Conservation (phyloP, 2,888 invertebrate species). For the Noctuana brunneofusca region DNA sequence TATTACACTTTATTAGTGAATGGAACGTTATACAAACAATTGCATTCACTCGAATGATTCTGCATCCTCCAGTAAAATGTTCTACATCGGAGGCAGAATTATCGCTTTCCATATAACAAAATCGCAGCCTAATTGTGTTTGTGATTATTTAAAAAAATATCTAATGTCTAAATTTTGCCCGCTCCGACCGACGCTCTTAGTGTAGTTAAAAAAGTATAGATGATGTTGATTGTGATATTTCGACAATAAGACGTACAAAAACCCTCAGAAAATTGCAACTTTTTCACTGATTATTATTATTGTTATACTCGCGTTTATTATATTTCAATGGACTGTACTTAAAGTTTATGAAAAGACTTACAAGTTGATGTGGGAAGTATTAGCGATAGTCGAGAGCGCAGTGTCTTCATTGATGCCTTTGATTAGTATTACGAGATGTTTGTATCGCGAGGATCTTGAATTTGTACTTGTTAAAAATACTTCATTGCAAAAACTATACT, state of each 20-base stretch:
- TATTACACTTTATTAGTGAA: no score
- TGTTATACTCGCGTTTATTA: constrained; percentile 22
- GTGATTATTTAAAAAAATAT: no score
- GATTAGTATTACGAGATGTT: constrained; percentile 65
- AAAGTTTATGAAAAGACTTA: constrained; percentile 66
- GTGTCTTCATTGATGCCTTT: constrained; percentile 67
- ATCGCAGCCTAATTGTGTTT: no score
- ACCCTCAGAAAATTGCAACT: constrained; percentile 44
- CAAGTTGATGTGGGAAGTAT: constrained; percentile 63
- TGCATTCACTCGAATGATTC: no score
- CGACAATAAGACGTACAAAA: constrained; percentile 71
- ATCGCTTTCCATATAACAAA: no score
- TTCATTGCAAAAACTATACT: not conserved
- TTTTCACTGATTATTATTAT: constrained; percentile 18
- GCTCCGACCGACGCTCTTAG: not conserved
- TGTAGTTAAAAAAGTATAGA: not conserved
- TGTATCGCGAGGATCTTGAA: constrained; percentile 46
- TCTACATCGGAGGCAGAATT: no score
- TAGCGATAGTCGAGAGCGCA: constrained; percentile 51
- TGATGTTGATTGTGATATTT: constrained; percentile 66
- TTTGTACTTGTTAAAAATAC: constrained; percentile 3
- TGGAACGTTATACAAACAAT: no score
- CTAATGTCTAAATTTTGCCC: no score
- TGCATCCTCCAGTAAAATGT: no score
- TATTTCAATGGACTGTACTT: constrained; percentile 61